Conservation (phyloP, 2,113 vertebrate species). For the Vanacampus margaritifer region DNA sequence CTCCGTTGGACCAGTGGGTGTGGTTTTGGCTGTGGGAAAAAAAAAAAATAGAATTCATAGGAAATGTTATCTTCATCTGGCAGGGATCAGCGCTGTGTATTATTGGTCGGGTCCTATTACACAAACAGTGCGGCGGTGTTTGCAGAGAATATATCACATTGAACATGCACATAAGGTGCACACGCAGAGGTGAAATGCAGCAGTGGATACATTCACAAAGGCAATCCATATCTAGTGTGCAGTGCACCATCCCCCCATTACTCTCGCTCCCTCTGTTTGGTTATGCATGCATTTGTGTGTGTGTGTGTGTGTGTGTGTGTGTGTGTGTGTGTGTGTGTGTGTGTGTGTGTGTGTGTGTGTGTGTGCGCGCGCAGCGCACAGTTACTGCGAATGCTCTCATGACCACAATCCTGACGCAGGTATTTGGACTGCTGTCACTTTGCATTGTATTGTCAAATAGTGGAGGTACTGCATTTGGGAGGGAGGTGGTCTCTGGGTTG, state of each 20-base stretch:
- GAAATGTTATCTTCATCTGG: constrained; percentile 65
- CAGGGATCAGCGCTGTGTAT: constrained; percentile 60
- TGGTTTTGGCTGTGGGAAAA: constrained; percentile 55
- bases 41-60: constrained; percentile 70
- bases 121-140: constrained; percentile 39
- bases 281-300: background rate
- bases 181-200: constrained; percentile 36
- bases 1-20: constrained; percentile 63
- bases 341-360: constrained; percentile 12
- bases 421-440: constrained; percentile 68
- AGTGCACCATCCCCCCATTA: constrained; percentile 50
- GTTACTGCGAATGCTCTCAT: constrained; percentile 60
- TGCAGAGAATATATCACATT: constrained; percentile 28
- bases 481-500: background rate
- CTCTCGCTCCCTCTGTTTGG: constrained; percentile 12
- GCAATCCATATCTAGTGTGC: constrained; percentile 49
- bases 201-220: constrained; percentile 22
- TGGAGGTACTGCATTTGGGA: background rate
- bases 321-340: constrained; percentile 7
- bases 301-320: constrained; percentile 7
- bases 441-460: constrained; percentile 40
- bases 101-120: constrained; percentile 58
- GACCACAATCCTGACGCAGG: constrained; percentile 65
- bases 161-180: constrained; percentile 29
- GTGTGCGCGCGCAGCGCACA: too few relatives aligned